Conservation (phyloP, 2,113 vertebrate genomes). For the Eolophus roseicapilla region DNA sequence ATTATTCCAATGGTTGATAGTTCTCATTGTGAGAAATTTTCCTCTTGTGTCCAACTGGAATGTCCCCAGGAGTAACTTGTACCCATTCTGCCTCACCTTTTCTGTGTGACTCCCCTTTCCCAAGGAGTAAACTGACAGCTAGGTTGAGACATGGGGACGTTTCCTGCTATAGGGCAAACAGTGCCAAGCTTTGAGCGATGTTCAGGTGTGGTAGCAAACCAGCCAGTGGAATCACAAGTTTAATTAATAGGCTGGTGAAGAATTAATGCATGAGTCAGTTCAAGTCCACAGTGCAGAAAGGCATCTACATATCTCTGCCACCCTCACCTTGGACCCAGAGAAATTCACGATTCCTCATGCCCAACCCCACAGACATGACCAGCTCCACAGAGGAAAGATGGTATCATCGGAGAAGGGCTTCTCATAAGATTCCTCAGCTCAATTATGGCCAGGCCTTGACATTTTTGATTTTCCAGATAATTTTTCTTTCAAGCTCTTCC, state of each 20-base stretch:
- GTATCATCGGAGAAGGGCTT: rapidly evolving
- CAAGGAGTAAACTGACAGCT: neutral
- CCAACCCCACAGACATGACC: rapidly evolving
- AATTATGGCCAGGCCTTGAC: neutral
- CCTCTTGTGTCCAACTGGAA: neutral
- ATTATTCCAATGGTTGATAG: neutral
- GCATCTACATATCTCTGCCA: neutral
- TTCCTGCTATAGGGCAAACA: neutral
- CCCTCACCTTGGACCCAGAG: neutral
- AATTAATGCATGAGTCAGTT: neutral
- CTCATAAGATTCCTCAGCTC: neutral
- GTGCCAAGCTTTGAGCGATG: neutral
- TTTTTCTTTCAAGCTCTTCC: neutral
- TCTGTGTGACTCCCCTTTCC: neutral
- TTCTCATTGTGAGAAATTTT: neutral
- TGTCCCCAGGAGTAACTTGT: neutral
- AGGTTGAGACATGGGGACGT: rapidly evolving
- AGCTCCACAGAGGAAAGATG: neutral
- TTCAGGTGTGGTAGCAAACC: neutral
- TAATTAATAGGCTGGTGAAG: neutral
- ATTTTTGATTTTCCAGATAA: neutral
- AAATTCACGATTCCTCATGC: neutral
- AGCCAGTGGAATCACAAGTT: neutral
- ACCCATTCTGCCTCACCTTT: neutral
- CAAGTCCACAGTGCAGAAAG: neutral